Conservation (phyloP, 2,113 vertebrate species). For the Gallinago paraguaiae region DNA sequence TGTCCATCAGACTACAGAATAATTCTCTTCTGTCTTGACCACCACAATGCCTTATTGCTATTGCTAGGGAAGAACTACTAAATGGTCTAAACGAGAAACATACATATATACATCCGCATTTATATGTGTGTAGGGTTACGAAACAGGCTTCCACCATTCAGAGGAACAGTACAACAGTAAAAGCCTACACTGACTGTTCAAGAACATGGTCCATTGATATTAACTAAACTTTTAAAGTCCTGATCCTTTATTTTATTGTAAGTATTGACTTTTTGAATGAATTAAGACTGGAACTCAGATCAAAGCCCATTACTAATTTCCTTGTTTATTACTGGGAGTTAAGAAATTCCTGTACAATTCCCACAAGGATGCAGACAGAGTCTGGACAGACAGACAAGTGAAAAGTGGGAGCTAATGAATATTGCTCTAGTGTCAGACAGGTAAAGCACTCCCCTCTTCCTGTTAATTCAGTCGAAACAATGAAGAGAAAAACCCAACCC, state of each 20-base stretch:
- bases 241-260: not conserved
- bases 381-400: slow-evolving; percentile 62
- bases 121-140: not conserved
- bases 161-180: not conserved
- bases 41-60: not conserved
- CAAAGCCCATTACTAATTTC: slow-evolving; percentile 13
- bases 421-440: slow-evolving; percentile 73
- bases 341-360: slow-evolving; percentile 26
- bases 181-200: not conserved
- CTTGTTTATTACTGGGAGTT: slow-evolving; percentile 1
- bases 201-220: not conserved
- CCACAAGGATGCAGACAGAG: slow-evolving; percentile 31
- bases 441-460: slow-evolving; percentile 78
- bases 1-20: not conserved
- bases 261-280: not conserved
- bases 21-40: not conserved
- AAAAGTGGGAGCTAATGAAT: slow-evolving; percentile 70
- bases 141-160: not conserved
- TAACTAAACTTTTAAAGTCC: not conserved
- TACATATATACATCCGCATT: not conserved
- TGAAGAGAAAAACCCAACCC: slow-evolving; percentile 75
- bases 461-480: slow-evolving; percentile 78
- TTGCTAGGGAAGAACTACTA: not conserved
- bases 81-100: not conserved
- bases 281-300: not conserved